Percentiles rank a stretch among this genome's conserved stretches.
phyloP scores from a whole-genome alignment of 2,113 vertebrate species.

The Mohoua ochrocephala region DNA sequence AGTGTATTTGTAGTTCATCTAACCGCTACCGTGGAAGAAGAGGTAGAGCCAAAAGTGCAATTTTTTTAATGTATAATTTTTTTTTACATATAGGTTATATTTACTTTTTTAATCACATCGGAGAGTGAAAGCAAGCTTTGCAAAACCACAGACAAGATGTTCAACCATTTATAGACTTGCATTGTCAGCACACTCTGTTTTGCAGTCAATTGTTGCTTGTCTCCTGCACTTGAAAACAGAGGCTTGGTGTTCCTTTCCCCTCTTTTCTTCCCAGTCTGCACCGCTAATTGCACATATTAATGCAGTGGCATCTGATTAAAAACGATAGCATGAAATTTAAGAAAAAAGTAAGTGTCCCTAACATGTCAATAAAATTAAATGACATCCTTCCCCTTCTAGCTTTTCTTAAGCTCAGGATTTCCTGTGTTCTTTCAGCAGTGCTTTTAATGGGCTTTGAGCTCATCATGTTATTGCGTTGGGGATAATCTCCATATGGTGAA shows the following conservation, averaged over 20 bases:
- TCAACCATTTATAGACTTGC: neutral
- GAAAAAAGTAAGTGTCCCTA: neutral
- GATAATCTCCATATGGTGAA: conserved; percentile 27
- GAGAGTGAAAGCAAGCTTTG: neutral
- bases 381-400: neutral
- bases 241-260: neutral
- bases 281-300: neutral
- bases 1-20: neutral
- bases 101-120: neutral
- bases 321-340: neutral
- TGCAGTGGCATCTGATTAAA: neutral
- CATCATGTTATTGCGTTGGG: neutral
- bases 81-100: neutral
- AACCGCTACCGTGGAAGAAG: neutral
- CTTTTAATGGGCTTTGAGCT: conserved; percentile 6
- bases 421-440: neutral
- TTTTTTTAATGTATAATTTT: neutral
- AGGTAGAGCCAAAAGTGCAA: neutral
- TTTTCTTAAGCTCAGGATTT: conserved; percentile 38
- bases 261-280: neutral
- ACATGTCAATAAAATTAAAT: conserved; percentile 9
- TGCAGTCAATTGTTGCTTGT: neutral
- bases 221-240: neutral
- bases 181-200: neutral
- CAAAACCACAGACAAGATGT: neutral